Conservation (phyloP, 2,888 invertebrate genomes). For the Tipula unca region DNA sequence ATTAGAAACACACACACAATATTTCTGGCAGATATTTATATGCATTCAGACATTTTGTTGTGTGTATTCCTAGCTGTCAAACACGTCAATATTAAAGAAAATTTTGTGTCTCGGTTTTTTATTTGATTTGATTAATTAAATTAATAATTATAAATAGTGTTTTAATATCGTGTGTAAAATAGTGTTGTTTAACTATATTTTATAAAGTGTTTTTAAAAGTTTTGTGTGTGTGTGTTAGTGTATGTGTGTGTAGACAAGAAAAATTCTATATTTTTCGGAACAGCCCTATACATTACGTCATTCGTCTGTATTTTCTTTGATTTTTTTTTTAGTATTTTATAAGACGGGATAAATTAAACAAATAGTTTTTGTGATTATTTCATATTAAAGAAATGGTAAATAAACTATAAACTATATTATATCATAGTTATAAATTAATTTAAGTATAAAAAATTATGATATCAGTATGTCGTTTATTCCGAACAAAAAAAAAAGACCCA, state of each 20-base stretch:
- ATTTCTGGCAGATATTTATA: not conserved
- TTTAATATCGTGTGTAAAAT: not conserved
- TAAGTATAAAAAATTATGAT: not conserved
- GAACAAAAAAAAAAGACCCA: not conserved
- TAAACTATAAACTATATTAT: not conserved
- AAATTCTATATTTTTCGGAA: not conserved
- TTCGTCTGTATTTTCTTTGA: not conserved
- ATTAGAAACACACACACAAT: not conserved
- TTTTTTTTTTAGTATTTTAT: not conserved
- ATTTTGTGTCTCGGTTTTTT: not conserved
- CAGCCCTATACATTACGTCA: not conserved
- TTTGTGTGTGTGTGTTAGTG: not conserved
- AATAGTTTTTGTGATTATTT: not conserved
- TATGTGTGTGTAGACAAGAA: not conserved
- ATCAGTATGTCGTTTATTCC: not conserved
- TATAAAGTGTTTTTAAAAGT: not conserved
- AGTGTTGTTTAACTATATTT: not conserved
- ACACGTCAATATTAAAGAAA: not conserved
- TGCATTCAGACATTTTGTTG: not conserved
- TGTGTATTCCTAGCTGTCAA: not conserved
- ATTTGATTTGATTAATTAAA: not conserved
- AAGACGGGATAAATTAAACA: not conserved
- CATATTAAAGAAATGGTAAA: not conserved
- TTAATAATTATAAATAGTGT: not conserved
- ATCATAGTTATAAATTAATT: not conserved